Conservation (phyloP, 2,797 vertebrate genomes). For the Amazona finschi region DNA sequence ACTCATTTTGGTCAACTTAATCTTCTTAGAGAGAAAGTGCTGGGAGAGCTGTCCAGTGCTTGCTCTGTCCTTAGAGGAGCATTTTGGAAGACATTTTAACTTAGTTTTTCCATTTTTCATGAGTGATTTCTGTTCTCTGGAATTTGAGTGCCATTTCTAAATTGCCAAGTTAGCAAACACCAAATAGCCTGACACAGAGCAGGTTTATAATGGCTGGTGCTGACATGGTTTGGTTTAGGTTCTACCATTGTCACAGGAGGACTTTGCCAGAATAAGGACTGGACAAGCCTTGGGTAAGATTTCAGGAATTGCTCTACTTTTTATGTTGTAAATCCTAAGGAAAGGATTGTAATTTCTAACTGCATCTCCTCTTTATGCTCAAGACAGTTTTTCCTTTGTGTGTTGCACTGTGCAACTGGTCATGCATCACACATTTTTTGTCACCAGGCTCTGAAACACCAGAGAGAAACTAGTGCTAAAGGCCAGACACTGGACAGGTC, state of each 20-base stretch:
- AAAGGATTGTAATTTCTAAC: neutral
- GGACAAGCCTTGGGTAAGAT: neutral
- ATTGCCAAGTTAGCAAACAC: neutral
- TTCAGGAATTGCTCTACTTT: neutral
- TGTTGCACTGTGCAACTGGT: neutral
- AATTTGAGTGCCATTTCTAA: neutral
- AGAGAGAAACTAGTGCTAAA: neutral
- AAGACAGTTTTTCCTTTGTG: rapidly evolving
- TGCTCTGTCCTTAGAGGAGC: neutral
- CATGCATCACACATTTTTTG: neutral
- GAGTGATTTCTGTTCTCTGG: neutral
- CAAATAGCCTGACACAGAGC: neutral
- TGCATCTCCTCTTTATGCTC: neutral
- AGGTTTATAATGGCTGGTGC: neutral
- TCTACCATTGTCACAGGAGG: neutral
- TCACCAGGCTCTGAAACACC: neutral
- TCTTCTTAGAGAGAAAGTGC: neutral
- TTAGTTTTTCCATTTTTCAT: neutral
- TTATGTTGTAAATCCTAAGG: neutral
- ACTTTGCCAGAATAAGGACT: neutral
- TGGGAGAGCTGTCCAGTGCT: neutral
- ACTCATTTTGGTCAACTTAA: neutral
- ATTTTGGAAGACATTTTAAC: neutral
- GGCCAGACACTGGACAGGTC: neutral
- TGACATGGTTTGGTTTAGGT: neutral